These are phyloP conservation scores for Poecile montanus DNA, from an alignment of 2,797 vertebrate genomes.

Conservation along the genomic window DNA sequence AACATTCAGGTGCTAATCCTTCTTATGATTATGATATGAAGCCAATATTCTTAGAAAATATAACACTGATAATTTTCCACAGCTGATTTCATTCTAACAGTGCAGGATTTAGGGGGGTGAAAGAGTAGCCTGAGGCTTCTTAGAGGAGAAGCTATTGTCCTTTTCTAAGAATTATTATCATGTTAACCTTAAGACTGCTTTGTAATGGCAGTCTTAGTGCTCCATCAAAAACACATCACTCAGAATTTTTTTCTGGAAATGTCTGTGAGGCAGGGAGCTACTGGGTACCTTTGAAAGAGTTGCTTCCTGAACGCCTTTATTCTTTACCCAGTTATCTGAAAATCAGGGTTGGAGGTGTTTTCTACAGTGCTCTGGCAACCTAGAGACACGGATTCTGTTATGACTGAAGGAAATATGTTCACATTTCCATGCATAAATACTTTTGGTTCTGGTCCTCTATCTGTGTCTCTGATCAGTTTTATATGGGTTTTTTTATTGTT, in stretches of 20 bases:
- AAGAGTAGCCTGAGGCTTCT: background rate
- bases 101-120: background rate
- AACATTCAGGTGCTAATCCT: background rate
- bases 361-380: background rate
- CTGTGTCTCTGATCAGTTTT: background rate
- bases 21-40: background rate
- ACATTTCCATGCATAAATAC: background rate
- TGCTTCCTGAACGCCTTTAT: background rate
- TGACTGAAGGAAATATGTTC: background rate
- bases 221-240: background rate
- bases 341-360: background rate
- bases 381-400: background rate
- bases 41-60: background rate
- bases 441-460: background rate
- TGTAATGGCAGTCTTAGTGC: background rate
- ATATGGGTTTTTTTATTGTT: background rate
- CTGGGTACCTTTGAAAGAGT: background rate
- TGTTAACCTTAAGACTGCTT: background rate
- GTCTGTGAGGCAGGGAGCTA: background rate
- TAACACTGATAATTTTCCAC: background rate
- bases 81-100: background rate
- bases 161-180: background rate
- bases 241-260: background rate
- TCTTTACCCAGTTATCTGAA: background rate
- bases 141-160: background rate